Evolutionary conservation across 2,888 invertebrate species (phyloP), one percentile per base, ranked within the genome.

Genomic region (Melolontha melolontha): DNA sequence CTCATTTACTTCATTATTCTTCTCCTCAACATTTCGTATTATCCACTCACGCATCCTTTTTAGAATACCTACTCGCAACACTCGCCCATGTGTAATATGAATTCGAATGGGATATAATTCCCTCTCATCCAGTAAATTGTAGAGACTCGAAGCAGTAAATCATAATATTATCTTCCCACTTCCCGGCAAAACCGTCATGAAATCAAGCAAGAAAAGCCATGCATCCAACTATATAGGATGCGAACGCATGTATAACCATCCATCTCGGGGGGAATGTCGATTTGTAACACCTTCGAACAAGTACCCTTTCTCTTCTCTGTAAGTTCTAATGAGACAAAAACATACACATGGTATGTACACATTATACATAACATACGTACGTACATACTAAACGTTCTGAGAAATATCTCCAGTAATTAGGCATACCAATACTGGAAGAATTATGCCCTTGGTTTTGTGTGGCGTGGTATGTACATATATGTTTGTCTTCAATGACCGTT

Each of bases 161-260:
- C 57, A 57, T 57, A 44, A 57, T 57, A 57, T 44, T 57, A 57
- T 57, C 57, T 57, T 57, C 57, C 57, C 57, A 57, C 57, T 57
- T 57, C 44, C 57, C 44, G 42, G 57, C 57, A 27, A 57, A 57
- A 57, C n/a, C 42, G 44, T 29, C 57, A 44, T 44, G 42, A 57
- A 42, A 57, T 57, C 22, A 44, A 41, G 57, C 27, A 22, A 22
- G 34, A 14, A 16, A 42, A 22, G 16, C 17, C 40, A 17, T 42
- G 57, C 22, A 57, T 57, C 14, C 57, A 22, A 27, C 57, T 57
- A 27, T 44, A 34, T 34, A 34, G 10, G 34, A 34, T 34, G 34
- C 6, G 34, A 6, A 34, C 34, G 34, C 34, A 34, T 10, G 34
- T 34, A 34, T 34, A 34, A 10, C 34, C 34, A 34, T 34, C 34